These are phyloP conservation scores for Micropoecilia bifurca DNA, from an alignment of 2,797 vertebrate species.

Conservation along the genomic window DNA sequence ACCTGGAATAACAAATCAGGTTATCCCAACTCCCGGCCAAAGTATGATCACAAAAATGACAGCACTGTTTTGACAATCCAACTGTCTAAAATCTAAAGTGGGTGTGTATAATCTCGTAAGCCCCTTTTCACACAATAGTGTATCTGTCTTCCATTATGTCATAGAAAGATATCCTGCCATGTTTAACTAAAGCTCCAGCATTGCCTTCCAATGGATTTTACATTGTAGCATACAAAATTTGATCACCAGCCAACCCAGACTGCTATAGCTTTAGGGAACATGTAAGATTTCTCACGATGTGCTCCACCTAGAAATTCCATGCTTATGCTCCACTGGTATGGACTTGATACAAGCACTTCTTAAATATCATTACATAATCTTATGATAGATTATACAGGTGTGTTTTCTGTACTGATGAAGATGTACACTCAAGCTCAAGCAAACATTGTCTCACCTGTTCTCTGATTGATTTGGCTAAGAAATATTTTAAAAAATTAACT, in stretches of 20 bases:
- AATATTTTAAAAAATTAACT: not conserved
- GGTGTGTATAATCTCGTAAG: not conserved
- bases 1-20: not conserved
- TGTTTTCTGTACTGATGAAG: not conserved
- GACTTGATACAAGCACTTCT: not conserved
- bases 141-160: not conserved
- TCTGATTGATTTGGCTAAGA: not conserved
- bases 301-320: not conserved
- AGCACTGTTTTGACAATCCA: not conserved
- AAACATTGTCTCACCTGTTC: not conserved
- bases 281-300: not conserved
- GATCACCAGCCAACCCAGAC: not conserved
- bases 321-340: not conserved
- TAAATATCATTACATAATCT: not conserved
- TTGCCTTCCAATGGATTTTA: not conserved
- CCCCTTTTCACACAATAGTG: not conserved
- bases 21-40: not conserved
- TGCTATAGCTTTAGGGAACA: not conserved
- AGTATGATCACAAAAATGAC: not conserved
- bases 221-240: not conserved
- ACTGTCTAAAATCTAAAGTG: not conserved
- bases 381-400: not conserved
- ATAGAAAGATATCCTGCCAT: not conserved
- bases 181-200: not conserved
- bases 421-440: not conserved